Evolutionary conservation across 2,888 invertebrate species (phyloP), one percentile per base, ranked within the genome.

Genomic region (Boloria selene): DNA sequence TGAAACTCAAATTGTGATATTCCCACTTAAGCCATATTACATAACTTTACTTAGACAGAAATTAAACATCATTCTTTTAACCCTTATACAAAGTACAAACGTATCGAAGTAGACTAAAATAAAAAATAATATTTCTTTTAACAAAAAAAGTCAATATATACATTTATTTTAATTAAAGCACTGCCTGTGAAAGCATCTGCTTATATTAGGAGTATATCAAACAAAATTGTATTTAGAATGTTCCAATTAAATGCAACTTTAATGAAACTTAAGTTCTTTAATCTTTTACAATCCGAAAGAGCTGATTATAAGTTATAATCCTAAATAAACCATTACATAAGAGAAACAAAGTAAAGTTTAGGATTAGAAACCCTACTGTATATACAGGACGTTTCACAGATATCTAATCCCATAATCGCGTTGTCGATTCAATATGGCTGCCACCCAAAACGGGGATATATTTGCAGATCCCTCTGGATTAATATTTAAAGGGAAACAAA

Each of bases 401-500:
- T 73, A 75, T 76, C 72, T 85, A 83, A 86, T 84, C 83, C 76
- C 72, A 78, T 87, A 84, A 86, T 85, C 80, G 77, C 69, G 76
- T 79, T 79, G 79, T 72, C 78, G 78, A 83, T 82, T 79, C 83
- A 86, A 85, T 83, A 77, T 75, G 73, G 72, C 73, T 70, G 79
- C 71, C 76, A 61, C 73, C 81, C 77, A 79, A 82, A 82, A 78
- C 67, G 70, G 65, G 70, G 71, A 50, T 68, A 26, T n/a, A 22
- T 45, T n/a, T 44, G 14, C 4, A n/a, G 10, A 5, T 38, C 51
- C 47, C 6, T 51, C 45, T 45, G 13, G 31, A 1, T 38, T 38
- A 38, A 38, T 7, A 38, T 49, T 6, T n/a, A 49, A 7, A 49
- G 47, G 0, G 3, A 16, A 49, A 49, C 47, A 16, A 47, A n/a